Conservation (phyloP, 37 sponge, comb jelly and placozoan genomes). For the Beroe forskalii region DNA sequence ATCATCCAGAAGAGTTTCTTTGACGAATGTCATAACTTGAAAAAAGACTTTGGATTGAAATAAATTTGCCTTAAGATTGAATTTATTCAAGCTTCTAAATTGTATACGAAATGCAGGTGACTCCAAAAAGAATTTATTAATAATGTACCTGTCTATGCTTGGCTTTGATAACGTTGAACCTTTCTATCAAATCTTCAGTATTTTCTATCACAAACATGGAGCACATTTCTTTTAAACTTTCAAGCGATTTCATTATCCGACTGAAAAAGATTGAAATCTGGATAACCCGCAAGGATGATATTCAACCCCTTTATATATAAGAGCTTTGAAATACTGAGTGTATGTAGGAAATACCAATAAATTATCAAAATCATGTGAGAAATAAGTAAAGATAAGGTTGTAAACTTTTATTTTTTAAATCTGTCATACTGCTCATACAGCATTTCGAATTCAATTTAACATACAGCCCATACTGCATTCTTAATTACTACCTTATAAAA, state of each 20-base stretch:
- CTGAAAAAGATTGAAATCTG: conserved; percentile 8
- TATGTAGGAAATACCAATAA: no score
- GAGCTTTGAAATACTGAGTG: background rate
- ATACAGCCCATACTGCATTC: no score
- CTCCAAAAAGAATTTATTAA: no score
- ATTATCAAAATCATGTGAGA: no score
- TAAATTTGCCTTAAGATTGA: no score
- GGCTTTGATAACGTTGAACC: conserved; percentile 10
- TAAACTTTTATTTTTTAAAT: no score
- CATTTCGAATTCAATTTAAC: no score
- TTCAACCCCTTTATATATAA: background rate
- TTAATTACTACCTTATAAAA: no score
- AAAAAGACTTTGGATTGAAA: background rate
- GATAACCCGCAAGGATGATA: background rate
- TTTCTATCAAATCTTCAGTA: conserved; percentile 40
- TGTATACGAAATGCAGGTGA: no score
- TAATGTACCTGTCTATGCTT: conserved; percentile 63
- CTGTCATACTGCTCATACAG: no score
- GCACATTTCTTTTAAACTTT: conserved; percentile 11
- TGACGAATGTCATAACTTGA: background rate
- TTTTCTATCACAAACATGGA: background rate
- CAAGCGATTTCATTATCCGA: conserved; percentile 8
- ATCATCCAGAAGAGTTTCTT: background rate
- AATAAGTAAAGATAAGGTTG: no score
- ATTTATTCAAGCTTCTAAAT: no score